A percentile compares a stretch with the other conserved stretches of the same genome.
These are phyloP conservation scores for Agapostemon virescens DNA, from an alignment of 2,888 invertebrate genomes.

Conservation along the genomic window DNA sequence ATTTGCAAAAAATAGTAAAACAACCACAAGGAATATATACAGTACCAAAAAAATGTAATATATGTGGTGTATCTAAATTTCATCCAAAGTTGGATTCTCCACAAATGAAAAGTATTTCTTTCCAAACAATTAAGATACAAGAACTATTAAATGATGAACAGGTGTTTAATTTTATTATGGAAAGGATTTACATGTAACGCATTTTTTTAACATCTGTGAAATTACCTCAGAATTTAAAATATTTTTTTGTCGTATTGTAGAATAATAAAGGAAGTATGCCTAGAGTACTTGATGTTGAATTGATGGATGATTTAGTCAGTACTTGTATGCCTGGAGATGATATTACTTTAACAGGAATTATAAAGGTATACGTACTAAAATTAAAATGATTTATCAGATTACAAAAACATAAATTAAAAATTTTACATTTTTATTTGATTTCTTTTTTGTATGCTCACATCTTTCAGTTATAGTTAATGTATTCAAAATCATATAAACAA, in stretches of 20 bases:
- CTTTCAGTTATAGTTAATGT: neutral
- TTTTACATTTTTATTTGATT: neutral
- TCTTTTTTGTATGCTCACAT: neutral
- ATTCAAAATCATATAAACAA: no score
- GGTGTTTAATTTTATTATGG: conserved; percentile 77
- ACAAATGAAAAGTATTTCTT: conserved; percentile 88
- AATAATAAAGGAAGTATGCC: conserved; percentile 88
- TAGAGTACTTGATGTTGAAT: conserved; percentile 91
- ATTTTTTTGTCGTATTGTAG: conserved; percentile 72
- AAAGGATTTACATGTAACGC: neutral
- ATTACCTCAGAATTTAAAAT: neutral
- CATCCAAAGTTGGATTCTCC: conserved; percentile 85
- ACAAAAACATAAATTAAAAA: neutral
- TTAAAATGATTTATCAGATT: neutral
- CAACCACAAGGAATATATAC: conserved; percentile 84
- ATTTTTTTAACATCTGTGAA: neutral
- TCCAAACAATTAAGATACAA: conserved; percentile 91
- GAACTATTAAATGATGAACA: conserved; percentile 88
- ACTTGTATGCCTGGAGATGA: conserved; percentile 93
- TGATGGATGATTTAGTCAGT: conserved; percentile 90
- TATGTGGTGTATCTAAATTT: conserved; percentile 85
- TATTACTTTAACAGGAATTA: conserved; percentile 91
- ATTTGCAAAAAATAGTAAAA: conserved; percentile 78
- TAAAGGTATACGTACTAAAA: conserved; percentile 85
- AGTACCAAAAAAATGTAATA: conserved; percentile 83